These are phyloP conservation scores for Pseudomyrmex cubaensis DNA, from an alignment of 1,140 invertebrate genomes.

Conservation along the genomic window DNA sequence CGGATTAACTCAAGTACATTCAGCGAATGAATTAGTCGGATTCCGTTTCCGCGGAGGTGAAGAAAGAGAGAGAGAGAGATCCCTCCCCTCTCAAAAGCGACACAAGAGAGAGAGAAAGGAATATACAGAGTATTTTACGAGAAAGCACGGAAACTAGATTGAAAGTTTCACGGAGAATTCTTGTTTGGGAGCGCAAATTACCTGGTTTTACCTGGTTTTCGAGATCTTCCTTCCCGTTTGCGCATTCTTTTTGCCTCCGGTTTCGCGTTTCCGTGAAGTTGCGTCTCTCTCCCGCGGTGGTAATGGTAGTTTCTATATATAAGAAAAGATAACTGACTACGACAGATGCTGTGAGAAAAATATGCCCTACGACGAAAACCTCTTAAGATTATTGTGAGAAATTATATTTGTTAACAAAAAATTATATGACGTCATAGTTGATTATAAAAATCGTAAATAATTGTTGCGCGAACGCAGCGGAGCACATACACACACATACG, in stretches of 20 bases:
- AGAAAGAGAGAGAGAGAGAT: slow-evolving; percentile 39
- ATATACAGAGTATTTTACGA: slow-evolving; percentile 49
- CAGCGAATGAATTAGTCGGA: slow-evolving; percentile 56
- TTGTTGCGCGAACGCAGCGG: neutral
- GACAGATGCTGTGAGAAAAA: slow-evolving; percentile 10
- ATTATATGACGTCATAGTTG: neutral
- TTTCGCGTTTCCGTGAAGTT: slow-evolving; percentile 33
- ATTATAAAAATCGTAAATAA: slow-evolving; percentile 3
- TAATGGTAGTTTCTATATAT: slow-evolving; percentile 47
- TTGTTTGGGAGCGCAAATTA: slow-evolving; percentile 59
- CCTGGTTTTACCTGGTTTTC: slow-evolving; percentile 58
- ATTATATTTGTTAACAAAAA: neutral
- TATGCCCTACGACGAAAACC: slow-evolving; percentile 9
- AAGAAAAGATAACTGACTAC: slow-evolving; percentile 47
- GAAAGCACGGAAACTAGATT: slow-evolving; percentile 59
- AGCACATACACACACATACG: neutral
- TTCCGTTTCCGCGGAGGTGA: slow-evolving; percentile 24
- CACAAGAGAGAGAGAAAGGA: slow-evolving; percentile 45
- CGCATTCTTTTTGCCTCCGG: slow-evolving; percentile 35
- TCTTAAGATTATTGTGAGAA: slow-evolving; percentile 9
- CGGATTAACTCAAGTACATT: slow-evolving; percentile 54
- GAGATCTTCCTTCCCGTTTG: slow-evolving; percentile 56
- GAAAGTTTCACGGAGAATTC: slow-evolving; percentile 58
- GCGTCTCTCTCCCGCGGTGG: slow-evolving; percentile 6
- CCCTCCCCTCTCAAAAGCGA: slow-evolving; percentile 14